phyloP scores from a whole-genome alignment of 2,113 vertebrate genomes.

The Mus spicilegus region DNA sequence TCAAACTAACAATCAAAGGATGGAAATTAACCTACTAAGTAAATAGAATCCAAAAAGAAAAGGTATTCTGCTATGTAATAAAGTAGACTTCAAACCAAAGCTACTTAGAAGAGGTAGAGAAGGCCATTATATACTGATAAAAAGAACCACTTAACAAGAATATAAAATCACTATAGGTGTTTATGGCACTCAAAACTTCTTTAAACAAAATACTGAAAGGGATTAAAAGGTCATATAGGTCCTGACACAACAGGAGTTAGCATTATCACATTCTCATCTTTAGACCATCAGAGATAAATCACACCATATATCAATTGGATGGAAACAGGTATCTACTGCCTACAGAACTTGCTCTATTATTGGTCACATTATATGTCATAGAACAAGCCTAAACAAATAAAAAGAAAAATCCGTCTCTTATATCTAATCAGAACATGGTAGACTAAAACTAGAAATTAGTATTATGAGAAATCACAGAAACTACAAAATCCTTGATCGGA shows the following conservation, averaged over 20 bases:
- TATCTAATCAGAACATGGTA: neutral
- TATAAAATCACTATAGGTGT: neutral
- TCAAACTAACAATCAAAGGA: neutral
- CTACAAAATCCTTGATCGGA: neutral
- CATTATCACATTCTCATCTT: neutral
- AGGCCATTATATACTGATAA: neutral
- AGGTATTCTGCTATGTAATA: neutral
- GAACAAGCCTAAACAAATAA: neutral
- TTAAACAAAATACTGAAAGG: neutral
- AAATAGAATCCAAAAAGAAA: neutral
- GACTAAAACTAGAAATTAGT: neutral
- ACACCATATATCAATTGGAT: neutral
- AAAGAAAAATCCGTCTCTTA: neutral
- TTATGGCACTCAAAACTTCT: neutral
- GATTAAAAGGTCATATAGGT: neutral
- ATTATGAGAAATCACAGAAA: neutral
- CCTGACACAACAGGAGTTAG: neutral
- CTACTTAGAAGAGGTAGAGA: neutral
- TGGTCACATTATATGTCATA: neutral
- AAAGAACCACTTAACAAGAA: neutral
- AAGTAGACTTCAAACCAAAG: neutral
- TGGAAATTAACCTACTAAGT: neutral
- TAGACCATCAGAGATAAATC: neutral
- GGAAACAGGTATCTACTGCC: neutral
- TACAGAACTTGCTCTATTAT: neutral